Evolutionary conservation across 2,113 vertebrate species (phyloP), one percentile per base, ranked within the genome.

Genomic region (Polypterus bichir): DNA sequence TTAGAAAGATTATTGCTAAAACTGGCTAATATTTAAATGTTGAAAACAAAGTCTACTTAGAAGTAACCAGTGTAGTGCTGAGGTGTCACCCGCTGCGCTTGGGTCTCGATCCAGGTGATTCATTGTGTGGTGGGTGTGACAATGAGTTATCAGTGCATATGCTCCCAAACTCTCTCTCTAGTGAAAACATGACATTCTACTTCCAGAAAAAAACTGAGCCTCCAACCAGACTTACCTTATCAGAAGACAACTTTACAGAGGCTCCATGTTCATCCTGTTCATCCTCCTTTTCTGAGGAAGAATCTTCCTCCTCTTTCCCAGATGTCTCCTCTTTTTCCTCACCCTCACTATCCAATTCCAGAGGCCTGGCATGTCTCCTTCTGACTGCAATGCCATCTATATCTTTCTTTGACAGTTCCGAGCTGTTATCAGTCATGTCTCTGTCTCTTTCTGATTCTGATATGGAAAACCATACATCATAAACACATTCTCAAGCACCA

Each of bases 291-390:
- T 96, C 93, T 0, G 92, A 94, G 61, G 79, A 60, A 0, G 76
- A 80, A 51, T 74, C 64, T 0, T 85, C 88, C 68, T 88, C 78
- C 4, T 93, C 90, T 65, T 96, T 92, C 67, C 64, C 88, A 4
- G 88, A 90, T 0, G 80, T 88, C 68, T 94, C 93, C 62, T 85
- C 86, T 55, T 92, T 90, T 63, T 96, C 95, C 66, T 97, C 94
- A 11, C 94, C 96, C n/a, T 97, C 96, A 0, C 95, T 97, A 83
- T 98, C 96, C 3, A 97, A 87, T 51, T 92, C 90, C 59, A 94
- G 70, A 0, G 94, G 93, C 62, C 93, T 83, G 0, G 88, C 86
- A 1, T 88, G 93, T 62, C 92, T 82, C 3, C 91, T 76, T 47
- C 92, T 86, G 46, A 87, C 70, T 0, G 81, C 71, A 7, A 80